A percentile compares a stretch with the other conserved stretches of the same genome.
These are phyloP conservation scores for Hyaena hyaena DNA, from an alignment of 2,113 vertebrate species.

Conservation along the genomic window DNA sequence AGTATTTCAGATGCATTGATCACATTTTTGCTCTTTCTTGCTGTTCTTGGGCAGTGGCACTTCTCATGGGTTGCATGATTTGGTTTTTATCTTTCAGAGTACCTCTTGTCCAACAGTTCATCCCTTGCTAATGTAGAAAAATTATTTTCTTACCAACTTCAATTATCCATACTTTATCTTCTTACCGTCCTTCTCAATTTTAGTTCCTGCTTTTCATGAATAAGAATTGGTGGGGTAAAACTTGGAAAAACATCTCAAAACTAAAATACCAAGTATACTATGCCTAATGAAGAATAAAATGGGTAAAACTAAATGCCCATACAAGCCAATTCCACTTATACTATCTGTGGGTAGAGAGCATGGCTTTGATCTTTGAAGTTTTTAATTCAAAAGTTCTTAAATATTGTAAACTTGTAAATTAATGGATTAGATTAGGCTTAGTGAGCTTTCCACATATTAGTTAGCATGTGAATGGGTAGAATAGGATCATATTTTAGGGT, in stretches of 20 bases:
- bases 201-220: background rate
- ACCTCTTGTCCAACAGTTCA: background rate
- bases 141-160: background rate
- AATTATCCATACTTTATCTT: background rate
- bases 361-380: conserved; percentile 26
- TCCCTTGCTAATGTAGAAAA: background rate
- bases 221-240: background rate
- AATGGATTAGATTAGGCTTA: background rate
- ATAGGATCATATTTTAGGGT: background rate
- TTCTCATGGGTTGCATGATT: background rate
- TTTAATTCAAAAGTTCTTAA: conserved; percentile 47
- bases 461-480: background rate
- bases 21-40: background rate
- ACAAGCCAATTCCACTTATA: background rate
- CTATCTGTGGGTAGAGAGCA: background rate
- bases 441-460: background rate
- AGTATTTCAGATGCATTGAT: background rate
- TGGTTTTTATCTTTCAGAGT: background rate
- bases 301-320: background rate
- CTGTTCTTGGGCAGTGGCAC: background rate
- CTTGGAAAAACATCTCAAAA: conserved; percentile 16
- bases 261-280: background rate
- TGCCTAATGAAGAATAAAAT: conserved; percentile 3
- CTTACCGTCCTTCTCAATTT: background rate
- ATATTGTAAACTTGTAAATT: background rate